Percentiles rank a stretch among this genome's conserved stretches.
Evolutionary conservation across 2,888 invertebrate species (phyloP).

Genomic region (Lamellibrachia columna): DNA sequence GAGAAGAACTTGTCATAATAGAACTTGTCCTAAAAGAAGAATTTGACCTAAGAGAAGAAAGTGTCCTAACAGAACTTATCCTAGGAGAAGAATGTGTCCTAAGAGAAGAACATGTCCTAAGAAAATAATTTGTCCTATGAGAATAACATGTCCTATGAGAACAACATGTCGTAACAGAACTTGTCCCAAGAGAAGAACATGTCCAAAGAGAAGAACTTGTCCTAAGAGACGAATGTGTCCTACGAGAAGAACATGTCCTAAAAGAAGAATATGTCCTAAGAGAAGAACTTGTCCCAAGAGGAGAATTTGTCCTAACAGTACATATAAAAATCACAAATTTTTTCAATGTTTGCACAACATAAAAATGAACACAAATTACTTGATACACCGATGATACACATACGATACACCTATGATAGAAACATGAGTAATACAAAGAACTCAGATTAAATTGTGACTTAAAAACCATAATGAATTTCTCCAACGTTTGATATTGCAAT

Average conservation of each 20-base stretch:
- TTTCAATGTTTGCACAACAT: neutral
- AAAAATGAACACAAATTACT: neutral
- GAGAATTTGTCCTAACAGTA: too few species aligned
- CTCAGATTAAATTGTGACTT: too few species aligned
- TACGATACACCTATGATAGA: too few species aligned
- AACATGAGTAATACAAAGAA: too few species aligned
- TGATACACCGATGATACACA: neutral
- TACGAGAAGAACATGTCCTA: neutral
- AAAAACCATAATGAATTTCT: neutral
- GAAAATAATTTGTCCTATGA: too few species aligned
- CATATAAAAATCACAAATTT: neutral
- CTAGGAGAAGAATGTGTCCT: too few species aligned
- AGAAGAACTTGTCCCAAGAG: neutral
- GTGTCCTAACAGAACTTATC: too few species aligned
- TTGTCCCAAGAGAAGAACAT: neutral
- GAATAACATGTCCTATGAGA: too few species aligned
- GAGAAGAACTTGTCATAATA: too few species aligned
- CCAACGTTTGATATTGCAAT: neutral
- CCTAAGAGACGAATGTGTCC: neutral
- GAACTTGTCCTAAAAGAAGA: too few species aligned
- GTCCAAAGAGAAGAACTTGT: neutral
- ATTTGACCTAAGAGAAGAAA: too few species aligned
- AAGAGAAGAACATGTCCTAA: too few species aligned
- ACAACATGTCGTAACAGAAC: neutral
- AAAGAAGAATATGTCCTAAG: neutral